Base-by-base conservation (phyloP, 2,888 invertebrate species). In the Xestobium rufovillosum region DNA sequence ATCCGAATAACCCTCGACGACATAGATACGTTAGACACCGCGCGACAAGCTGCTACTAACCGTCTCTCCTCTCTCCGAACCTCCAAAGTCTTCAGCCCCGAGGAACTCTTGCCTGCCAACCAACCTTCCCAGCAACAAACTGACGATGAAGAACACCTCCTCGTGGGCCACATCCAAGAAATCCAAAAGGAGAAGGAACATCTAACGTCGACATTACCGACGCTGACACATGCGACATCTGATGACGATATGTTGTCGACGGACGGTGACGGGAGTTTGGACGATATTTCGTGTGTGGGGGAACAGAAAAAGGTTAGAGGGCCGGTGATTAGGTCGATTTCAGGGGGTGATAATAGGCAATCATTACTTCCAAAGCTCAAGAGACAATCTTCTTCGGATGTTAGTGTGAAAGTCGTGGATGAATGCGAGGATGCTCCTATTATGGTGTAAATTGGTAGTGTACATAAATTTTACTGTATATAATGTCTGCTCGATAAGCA, bases 1-100 rank as follows among this genome's bases (percentile, higher is more conserved):
- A 80, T 92, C n/a, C 76, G 82, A 43, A 80, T 78, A 40, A 89
- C 89, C 13, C 67, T 95, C 43, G 84, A 82, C 26, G 92, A 94
- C 65, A 92, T 95, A 49, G 88, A 87, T 52, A 88, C 88, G 0
- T 69, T 95, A 46, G 94, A 94, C 55, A 76, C 78, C 6, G 94
- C 91, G 26, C 81, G 84, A 55, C 83, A 83, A 50, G 83, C 88
- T n/a, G 90, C 89, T 8, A 78, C 80, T 6, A 80, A 82, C 57
- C 72, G 90, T 14, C 70, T 92, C 37, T 80, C 80, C 42, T 81
- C 81, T 42, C 71, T 92, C 51, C 72, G 88, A 45, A 79, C 79
- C 43, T 80, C 81, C 1, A 82, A 81, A 65, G 79, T 80, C 14
- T 78, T 78, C 56, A 75, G 71, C 27, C 75, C 74, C 1, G 74